Evolutionary conservation across 2,888 invertebrate species (phyloP), one percentile per base, ranked within the genome.

Genomic region (Ferdinandea cuprea): DNA sequence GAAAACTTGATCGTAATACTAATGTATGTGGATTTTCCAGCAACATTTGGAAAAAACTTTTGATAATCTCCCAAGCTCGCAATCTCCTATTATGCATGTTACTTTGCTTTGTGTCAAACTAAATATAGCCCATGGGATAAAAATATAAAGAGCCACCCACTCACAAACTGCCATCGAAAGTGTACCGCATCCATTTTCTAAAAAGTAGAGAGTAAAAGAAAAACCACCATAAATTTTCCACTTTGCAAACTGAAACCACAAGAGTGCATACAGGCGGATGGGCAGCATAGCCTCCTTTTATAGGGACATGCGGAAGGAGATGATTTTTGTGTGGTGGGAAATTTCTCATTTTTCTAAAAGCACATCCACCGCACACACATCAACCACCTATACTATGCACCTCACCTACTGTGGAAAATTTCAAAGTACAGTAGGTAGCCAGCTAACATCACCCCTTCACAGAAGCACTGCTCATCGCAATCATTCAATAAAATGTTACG

Each of bases 271-370:
- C 46, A 30, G 9, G n/a, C 6, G n/a, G 30, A 37, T 11, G 4
- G 9, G 9, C 11, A 9, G 37, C 37, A n/a, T n/a, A 3, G 13
- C 5, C 9, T 9, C 2, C 30, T 9, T 9, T 30, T 30, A 7
- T 7, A 13, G n/a, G 6, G 37, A 11, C n/a, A 6, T 11, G 13
- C 11, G 37, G 11, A 37, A 37, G 28, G 7, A 28, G 28, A 48
- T 63, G 19, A 59, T 74, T 52, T 58, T 50, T 69, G 52, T 37
- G 37, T 63, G 63, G 74, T 65, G 69, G 13, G 35, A 76, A 54
- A 65, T 69, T 76, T 74, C 52, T 80, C 69, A 80, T 74, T 74
- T 80, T 74, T 76, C 69, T 80, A 74, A 80, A 76, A 80, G 80
- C 74, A 80, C 35, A 50, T 40, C 52, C n/a, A 56, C 63, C 48